Conservation (phyloP, 2,797 vertebrate species). For the Gambelia wislizenii region DNA sequence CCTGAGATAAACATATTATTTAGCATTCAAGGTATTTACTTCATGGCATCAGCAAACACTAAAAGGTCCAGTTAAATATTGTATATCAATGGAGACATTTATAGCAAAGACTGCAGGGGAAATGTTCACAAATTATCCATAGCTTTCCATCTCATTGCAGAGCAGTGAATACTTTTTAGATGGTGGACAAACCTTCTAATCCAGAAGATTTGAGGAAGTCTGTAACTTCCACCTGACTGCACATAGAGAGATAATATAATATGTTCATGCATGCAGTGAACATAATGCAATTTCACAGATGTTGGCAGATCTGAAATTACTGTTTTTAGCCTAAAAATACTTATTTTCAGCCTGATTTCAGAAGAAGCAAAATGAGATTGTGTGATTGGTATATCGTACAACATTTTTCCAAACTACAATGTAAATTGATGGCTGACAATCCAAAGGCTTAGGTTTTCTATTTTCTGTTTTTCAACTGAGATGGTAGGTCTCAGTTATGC, state of each 20-base stretch:
- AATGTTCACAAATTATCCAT: not conserved
- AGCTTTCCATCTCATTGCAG: not conserved
- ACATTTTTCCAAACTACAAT: not conserved
- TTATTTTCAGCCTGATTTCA: not conserved
- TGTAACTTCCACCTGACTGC: not conserved
- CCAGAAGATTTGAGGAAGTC: not conserved
- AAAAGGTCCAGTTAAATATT: not conserved
- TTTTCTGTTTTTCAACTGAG: not conserved
- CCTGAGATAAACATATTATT: too few species aligned
- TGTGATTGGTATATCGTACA: not conserved
- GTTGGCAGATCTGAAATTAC: not conserved
- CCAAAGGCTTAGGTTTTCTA: not conserved
- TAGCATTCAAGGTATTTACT: not conserved
- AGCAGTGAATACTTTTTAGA: not conserved
- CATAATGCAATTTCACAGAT: conserved; percentile 8
- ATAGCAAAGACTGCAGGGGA: not conserved
- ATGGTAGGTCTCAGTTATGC: not conserved
- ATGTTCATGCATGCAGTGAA: not conserved
- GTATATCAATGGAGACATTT: not conserved
- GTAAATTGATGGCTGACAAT: not conserved
- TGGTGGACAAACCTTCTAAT: not conserved
- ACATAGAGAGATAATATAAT: conserved; percentile 10
- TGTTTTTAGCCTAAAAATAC: not conserved
- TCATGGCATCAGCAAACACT: not conserved
- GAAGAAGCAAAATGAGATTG: not conserved